Conservation (phyloP, 2,113 vertebrate genomes). For the Stigmatopora argus region DNA sequence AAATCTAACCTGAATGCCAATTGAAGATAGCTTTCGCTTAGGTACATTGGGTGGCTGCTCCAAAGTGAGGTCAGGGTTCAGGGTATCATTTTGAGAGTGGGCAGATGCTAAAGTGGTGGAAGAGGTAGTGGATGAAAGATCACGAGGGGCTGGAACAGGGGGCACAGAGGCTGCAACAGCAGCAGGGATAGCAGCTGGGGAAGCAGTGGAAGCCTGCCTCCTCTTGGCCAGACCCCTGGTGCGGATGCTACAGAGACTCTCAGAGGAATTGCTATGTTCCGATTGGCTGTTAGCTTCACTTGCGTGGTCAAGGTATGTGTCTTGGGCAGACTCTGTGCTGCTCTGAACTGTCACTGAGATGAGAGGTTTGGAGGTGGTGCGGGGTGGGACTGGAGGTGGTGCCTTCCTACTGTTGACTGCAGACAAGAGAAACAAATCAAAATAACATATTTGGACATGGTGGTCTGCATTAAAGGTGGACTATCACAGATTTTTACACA, state of each 20-base stretch:
- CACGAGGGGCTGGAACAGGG: conserved; percentile 70
- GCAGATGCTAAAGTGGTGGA: conserved; percentile 35
- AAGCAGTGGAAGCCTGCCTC: conserved; percentile 74
- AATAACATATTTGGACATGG: background rate
- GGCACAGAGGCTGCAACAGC: conserved; percentile 63
- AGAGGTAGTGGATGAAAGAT: conserved; percentile 73
- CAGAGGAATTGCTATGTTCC: conserved; percentile 90
- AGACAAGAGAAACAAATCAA: conserved; percentile 16
- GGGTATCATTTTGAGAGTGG: conserved; percentile 63
- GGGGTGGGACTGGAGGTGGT: conserved; percentile 92
- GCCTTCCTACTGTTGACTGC: conserved; percentile 87
- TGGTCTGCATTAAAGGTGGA: background rate
- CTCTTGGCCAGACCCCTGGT: conserved; percentile 82
- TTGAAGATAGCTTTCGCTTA: conserved; percentile 94
- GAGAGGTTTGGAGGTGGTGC: conserved; percentile 93
- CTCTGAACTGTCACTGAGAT: conserved; percentile 98
- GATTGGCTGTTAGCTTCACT: conserved; percentile 95
- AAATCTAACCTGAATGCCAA: conserved; percentile 90
- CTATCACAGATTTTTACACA: too few relatives aligned
- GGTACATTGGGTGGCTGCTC: conserved; percentile 77
- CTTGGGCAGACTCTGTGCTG: conserved; percentile 97
- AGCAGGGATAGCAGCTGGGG: conserved; percentile 73
- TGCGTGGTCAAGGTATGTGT: conserved; percentile 90
- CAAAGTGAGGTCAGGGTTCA: conserved; percentile 74
- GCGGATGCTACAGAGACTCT: conserved; percentile 93